phyloP scores from a whole-genome alignment of 2,888 invertebrate species.

The Caenorhabditis sulstoni region DNA sequence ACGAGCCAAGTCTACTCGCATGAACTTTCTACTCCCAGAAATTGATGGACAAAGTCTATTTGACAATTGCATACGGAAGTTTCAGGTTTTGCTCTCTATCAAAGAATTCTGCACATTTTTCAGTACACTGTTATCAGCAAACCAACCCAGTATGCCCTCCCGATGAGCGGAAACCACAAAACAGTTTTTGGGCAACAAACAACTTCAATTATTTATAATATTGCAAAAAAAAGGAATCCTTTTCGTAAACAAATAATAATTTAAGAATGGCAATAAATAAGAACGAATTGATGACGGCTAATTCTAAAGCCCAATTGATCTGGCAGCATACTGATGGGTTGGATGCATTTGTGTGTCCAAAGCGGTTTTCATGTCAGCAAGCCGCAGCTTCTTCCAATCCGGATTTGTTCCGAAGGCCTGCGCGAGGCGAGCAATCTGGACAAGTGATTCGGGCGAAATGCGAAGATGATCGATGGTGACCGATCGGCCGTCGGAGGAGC shows the following conservation, averaged over 20 bases:
- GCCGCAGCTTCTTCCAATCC: constrained; percentile 53
- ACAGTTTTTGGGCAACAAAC: too few relatives aligned
- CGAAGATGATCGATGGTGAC: constrained; percentile 60
- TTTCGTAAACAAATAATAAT: too few relatives aligned
- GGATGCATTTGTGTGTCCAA: constrained; percentile 50
- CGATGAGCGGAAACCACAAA: constrained; percentile 11
- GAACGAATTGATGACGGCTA: constrained; percentile 5
- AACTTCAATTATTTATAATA: too few relatives aligned
- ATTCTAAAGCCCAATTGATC: constrained; percentile 55
- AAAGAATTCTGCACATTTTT: constrained; percentile 35
- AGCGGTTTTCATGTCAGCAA: constrained; percentile 55
- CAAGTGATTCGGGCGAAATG: constrained; percentile 58
- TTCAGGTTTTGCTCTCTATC: constrained; percentile 9
- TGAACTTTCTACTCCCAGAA: too few relatives aligned
- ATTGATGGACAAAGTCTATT: not conserved
- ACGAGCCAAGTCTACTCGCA: not conserved
- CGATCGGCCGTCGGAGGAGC: constrained; percentile 59
- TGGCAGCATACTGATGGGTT: constrained; percentile 52
- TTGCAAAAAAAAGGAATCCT: too few relatives aligned
- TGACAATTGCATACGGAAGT: not conserved
- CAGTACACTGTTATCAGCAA: constrained; percentile 11
- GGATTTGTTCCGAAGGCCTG: constrained; percentile 60
- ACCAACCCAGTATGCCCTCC: too few relatives aligned
- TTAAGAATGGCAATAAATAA: constrained; percentile 1
- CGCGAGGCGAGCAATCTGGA: constrained; percentile 59